Percentiles rank a stretch among this genome's conserved stretches.
phyloP scores from a whole-genome alignment of 37 sponge, comb jelly and placozoan species.

The Oopsacas minuta region DNA sequence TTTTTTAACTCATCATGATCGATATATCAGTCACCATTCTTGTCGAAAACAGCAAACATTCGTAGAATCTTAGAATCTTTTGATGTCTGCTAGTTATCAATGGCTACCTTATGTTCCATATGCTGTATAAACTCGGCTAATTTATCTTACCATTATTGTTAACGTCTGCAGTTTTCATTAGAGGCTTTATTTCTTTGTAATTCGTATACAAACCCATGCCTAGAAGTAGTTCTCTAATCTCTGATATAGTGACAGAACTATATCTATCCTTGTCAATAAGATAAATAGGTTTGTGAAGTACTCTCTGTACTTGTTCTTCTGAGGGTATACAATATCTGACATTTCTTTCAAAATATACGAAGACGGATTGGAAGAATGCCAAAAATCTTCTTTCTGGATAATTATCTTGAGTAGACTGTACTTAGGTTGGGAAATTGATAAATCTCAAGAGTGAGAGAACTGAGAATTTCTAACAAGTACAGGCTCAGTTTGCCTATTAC shows the following conservation, averaged over 20 bases:
- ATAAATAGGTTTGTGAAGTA: too few species aligned
- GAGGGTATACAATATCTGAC: too few species aligned
- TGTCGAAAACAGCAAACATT: neutral
- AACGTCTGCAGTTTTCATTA: neutral
- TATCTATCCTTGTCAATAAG: neutral
- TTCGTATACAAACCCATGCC: neutral
- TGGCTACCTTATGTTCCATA: neutral
- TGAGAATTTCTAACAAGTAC: too few species aligned
- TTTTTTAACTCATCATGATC: neutral
- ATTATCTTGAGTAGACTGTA: too few species aligned
- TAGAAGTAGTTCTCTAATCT: neutral
- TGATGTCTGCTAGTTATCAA: neutral
- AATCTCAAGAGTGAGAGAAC: too few species aligned
- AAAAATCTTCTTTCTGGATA: too few species aligned
- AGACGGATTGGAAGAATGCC: too few species aligned
- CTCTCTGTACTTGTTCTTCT: neutral
- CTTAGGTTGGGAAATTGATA: too few species aligned
- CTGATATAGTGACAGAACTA: neutral
- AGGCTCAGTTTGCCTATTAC: too few species aligned
- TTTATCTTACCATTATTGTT: neutral
- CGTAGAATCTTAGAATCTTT: neutral
- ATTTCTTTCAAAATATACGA: too few species aligned
- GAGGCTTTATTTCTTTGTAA: neutral
- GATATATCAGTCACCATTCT: neutral
- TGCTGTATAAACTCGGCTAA: neutral